Evolutionary conservation across 2,797 vertebrate genomes (phyloP).

Genomic region (Streptopelia turtur): DNA sequence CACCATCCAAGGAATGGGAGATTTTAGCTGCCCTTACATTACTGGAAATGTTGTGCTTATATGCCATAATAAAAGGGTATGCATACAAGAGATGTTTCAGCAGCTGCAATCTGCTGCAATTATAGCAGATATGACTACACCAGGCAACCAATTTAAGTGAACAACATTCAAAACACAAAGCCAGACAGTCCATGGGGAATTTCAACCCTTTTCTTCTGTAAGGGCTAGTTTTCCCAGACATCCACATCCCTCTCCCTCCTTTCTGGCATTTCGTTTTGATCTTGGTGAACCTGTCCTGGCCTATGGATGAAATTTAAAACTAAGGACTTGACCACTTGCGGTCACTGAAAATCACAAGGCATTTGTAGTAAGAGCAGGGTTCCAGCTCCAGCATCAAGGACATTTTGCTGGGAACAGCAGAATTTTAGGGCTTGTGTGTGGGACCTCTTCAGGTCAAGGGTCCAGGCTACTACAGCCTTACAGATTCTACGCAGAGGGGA

Average conservation of each 20-base stretch:
- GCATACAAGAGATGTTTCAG: conserved; percentile 6
- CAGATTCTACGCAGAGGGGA: neutral
- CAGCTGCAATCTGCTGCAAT: conserved; percentile 56
- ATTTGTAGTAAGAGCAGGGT: conserved; percentile 6
- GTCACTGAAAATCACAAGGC: conserved; percentile 44
- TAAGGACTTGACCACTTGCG: conserved; percentile 8
- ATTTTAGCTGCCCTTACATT: conserved; percentile 54
- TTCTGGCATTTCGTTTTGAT: conserved; percentile 32
- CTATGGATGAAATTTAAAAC: conserved; percentile 12
- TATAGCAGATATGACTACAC: conserved; percentile 48
- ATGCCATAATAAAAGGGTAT: conserved; percentile 57
- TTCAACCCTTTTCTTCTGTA: conserved; percentile 38
- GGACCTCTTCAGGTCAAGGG: neutral
- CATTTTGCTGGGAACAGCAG: neutral
- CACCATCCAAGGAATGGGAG: conserved; percentile 33
- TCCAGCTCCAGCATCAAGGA: fast-evolving
- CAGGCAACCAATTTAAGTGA: conserved; percentile 28
- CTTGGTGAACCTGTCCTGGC: conserved; percentile 27
- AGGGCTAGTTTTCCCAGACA: conserved; percentile 49
- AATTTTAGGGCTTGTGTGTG: neutral
- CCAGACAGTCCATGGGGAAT: conserved; percentile 48
- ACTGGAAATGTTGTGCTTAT: conserved; percentile 59
- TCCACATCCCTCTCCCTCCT: neutral
- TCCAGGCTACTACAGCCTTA: neutral
- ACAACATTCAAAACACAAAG: neutral